Percentiles rank a stretch among this genome's conserved stretches.
Evolutionary conservation across 2,797 vertebrate species (phyloP).

Genomic region (Synanceia verrucosa): DNA sequence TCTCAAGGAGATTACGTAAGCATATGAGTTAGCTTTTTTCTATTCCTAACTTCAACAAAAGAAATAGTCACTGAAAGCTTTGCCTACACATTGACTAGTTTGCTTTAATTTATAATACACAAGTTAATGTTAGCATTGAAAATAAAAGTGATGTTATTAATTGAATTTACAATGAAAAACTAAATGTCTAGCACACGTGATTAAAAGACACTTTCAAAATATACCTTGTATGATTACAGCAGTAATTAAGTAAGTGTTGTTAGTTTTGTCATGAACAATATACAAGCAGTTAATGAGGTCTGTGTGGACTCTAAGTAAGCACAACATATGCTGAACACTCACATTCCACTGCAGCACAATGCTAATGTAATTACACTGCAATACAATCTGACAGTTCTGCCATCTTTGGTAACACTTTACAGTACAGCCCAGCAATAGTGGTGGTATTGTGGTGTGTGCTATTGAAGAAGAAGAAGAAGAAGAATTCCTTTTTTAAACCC

Average conservation of each 20-base stretch:
- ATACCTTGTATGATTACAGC: not conserved
- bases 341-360: conserved; percentile 7
- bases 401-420: too few species aligned
- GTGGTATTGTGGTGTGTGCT: too few species aligned
- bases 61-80: not conserved
- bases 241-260: not conserved
- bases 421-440: too few species aligned
- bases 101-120: not conserved
- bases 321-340: conserved; percentile 14
- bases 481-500: too few species aligned
- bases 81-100: not conserved
- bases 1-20: conserved; percentile 12
- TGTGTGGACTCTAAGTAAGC: not conserved
- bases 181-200: not conserved
- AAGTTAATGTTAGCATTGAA: not conserved
- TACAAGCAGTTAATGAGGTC: not conserved
- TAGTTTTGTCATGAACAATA: not conserved
- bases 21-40: not conserved
- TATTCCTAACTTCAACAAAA: not conserved
- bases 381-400: not conserved
- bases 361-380: conserved; percentile 7
- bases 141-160: not conserved
- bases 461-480: too few species aligned
- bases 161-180: not conserved
- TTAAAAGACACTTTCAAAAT: not conserved